Percentiles rank a stretch among this genome's conserved stretches.
These are phyloP conservation scores for Tachysurus vachellii DNA, from an alignment of 2,113 vertebrate genomes.

Conservation along the genomic window DNA sequence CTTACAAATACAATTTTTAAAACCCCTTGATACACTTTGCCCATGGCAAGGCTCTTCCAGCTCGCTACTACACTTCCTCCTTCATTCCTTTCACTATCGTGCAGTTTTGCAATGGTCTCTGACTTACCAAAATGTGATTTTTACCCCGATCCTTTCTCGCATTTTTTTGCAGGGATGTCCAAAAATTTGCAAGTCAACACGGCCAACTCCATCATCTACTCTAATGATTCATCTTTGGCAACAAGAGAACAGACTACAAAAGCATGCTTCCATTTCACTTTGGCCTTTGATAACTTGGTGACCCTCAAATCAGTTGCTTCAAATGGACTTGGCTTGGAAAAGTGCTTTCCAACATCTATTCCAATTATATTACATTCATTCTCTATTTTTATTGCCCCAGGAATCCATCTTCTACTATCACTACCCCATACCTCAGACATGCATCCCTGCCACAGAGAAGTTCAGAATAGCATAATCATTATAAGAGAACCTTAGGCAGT, in stretches of 20 bases:
- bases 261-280: slow-evolving; percentile 1
- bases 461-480: slow-evolving; percentile 40
- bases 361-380: slow-evolving; percentile 19
- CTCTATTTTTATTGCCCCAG: slow-evolving; percentile 27
- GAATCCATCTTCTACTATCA: slow-evolving; percentile 5
- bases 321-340: slow-evolving; percentile 9
- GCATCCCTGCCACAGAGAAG: neutral
- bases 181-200: neutral
- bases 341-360: slow-evolving; percentile 14
- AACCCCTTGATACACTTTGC: neutral
- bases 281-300: slow-evolving; percentile 24
- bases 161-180: neutral
- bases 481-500: slow-evolving; percentile 27
- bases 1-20: neutral
- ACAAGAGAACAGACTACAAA: neutral
- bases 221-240: neutral
- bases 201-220: slow-evolving; percentile 1
- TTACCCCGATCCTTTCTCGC: neutral
- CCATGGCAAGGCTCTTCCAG: neutral
- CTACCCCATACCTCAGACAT: neutral
- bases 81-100: neutral
- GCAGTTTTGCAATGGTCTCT: neutral
- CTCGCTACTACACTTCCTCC: neutral
- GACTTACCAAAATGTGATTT: neutral
- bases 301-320: slow-evolving; percentile 29